These are phyloP conservation scores for Tadarida brasiliensis DNA, from an alignment of 2,797 vertebrate genomes.

Conservation along the genomic window DNA sequence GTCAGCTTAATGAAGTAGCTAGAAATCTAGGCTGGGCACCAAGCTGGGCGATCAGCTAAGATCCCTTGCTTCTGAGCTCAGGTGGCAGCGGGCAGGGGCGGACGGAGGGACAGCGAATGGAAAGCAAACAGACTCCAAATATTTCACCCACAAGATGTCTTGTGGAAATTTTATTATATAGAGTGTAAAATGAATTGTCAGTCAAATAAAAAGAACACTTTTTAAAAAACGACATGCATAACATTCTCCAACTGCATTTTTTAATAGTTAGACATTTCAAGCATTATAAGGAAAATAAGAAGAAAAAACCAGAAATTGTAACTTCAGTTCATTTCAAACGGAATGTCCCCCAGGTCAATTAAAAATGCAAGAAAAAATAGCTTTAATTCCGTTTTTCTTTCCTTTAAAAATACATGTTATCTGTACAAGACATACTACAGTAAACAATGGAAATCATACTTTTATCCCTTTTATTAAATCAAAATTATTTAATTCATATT, in stretches of 20 bases:
- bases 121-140: slow-evolving; percentile 52
- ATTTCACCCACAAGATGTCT: slow-evolving; percentile 88
- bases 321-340: slow-evolving; percentile 89
- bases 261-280: slow-evolving; percentile 92
- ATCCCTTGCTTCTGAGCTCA: neutral
- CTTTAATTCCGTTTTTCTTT: slow-evolving; percentile 92
- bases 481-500: slow-evolving; percentile 90
- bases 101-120: neutral
- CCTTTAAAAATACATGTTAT: slow-evolving; percentile 97
- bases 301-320: slow-evolving; percentile 81
- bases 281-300: slow-evolving; percentile 87
- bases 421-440: slow-evolving; percentile 98
- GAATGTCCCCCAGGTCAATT: slow-evolving; percentile 91
- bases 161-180: slow-evolving; percentile 95
- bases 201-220: slow-evolving; percentile 93
- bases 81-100: neutral
- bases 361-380: slow-evolving; percentile 92
- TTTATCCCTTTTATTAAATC: slow-evolving; percentile 99
- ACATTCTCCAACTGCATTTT: slow-evolving; percentile 87
- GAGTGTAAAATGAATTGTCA: slow-evolving; percentile 94
- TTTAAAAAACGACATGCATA: slow-evolving; percentile 89
- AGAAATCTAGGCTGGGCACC: fast-evolving
- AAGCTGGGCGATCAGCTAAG: neutral
- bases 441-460: slow-evolving; percentile 97
- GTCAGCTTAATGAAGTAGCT: fast-evolving